These are phyloP conservation scores for Osmoderma eremita DNA, from an alignment of 2,888 invertebrate genomes.

Conservation along the genomic window DNA sequence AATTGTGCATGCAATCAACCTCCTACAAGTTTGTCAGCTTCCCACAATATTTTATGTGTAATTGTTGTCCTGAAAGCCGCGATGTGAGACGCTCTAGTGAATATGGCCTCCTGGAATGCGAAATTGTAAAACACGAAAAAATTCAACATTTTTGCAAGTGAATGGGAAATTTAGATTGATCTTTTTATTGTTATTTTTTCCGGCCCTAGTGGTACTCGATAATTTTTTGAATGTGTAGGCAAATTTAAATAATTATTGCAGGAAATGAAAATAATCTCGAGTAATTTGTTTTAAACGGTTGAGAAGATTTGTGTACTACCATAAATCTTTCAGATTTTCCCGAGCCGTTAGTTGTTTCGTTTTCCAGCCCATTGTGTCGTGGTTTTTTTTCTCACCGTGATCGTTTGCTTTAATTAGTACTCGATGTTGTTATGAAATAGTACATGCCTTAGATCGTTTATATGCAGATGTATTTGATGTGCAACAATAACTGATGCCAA, in stretches of 20 bases:
- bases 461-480: conserved; percentile 20
- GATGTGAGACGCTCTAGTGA: conserved; percentile 15
- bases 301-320: conserved; percentile 9
- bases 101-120: conserved; percentile 6
- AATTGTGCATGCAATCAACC: conserved; percentile 19
- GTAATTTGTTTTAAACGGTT: conserved; percentile 17
- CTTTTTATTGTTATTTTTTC: conserved; percentile 2
- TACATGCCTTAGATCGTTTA: conserved; percentile 33
- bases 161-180: not conserved
- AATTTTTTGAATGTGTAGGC: not conserved
- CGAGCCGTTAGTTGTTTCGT: conserved; percentile 22
- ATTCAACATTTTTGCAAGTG: conserved; percentile 15
- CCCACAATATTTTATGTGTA: conserved; percentile 38
- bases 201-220: not conserved
- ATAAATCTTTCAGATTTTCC: conserved; percentile 33
- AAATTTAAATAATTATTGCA: not conserved
- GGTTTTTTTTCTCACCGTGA: conserved; percentile 26
- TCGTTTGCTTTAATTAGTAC: conserved; percentile 26
- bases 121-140: conserved; percentile 25
- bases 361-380: conserved; percentile 24
- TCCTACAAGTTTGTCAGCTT: conserved; percentile 26
- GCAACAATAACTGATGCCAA: conserved; percentile 29
- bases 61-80: conserved; percentile 28
- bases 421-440: conserved; percentile 35
- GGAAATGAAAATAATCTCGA: not conserved